phyloP scores from a whole-genome alignment of 2,888 invertebrate genomes.

The Agrypnus murinus region DNA sequence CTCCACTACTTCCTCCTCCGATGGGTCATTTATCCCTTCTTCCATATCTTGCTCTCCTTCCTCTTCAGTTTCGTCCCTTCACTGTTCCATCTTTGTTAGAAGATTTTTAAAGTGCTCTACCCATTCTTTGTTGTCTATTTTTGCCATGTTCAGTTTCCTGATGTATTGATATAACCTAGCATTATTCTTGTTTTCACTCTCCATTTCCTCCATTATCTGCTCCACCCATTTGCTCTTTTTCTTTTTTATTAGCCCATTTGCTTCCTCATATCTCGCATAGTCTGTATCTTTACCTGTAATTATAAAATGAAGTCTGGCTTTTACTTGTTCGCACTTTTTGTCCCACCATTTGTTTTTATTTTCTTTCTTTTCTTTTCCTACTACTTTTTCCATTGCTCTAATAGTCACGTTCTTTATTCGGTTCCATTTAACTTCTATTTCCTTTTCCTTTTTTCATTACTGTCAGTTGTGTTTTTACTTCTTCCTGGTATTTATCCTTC shows the following conservation, averaged over 20 bases:
- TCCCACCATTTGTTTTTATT: constrained; percentile 5
- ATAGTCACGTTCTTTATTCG: background rate
- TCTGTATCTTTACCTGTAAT: background rate
- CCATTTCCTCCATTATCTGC: no score
- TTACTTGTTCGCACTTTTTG: background rate
- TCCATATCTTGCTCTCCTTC: background rate
- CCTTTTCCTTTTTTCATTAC: background rate
- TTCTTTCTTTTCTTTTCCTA: constrained; percentile 5
- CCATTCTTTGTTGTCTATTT: background rate
- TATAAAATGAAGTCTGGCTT: background rate
- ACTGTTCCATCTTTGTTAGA: background rate
- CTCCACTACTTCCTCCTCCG: background rate
- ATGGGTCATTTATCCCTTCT: background rate
- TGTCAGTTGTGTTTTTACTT: background rate
- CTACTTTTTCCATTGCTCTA: constrained; percentile 3
- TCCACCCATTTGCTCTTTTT: background rate
- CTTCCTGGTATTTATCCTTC: background rate
- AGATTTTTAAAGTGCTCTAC: background rate
- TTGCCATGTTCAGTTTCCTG: no score
- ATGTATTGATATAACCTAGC: no score
- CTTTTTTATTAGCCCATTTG: background rate
- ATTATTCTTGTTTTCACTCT: no score
- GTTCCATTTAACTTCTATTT: background rate
- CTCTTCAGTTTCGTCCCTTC: background rate
- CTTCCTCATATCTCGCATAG: background rate